phyloP scores from a whole-genome alignment of 1,140 invertebrate species.

The Lamellibrachia luymesi region DNA sequence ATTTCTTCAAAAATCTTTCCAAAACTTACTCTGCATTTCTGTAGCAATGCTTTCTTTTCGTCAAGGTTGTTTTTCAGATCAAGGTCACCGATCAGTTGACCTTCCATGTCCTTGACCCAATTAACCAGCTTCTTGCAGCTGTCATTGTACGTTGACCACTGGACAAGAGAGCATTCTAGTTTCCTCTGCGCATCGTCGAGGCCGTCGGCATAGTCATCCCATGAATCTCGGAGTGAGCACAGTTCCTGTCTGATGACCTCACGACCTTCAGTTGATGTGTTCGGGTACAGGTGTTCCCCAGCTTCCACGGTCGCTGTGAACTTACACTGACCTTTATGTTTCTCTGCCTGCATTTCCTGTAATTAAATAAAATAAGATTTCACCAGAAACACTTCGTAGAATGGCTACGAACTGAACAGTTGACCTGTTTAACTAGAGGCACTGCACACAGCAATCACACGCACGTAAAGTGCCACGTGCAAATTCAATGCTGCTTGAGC shows the following conservation, averaged over 20 bases:
- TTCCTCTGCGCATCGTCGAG: constrained; percentile 83
- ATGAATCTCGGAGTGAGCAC: constrained; percentile 74
- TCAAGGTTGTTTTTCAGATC: constrained; percentile 85
- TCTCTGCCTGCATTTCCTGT: constrained; percentile 22
- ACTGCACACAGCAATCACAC: no score
- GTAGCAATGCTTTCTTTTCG: constrained; percentile 90
- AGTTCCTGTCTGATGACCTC: constrained; percentile 81
- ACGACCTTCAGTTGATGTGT: constrained; percentile 80
- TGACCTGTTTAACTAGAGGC: no score
- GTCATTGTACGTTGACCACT: constrained; percentile 54
- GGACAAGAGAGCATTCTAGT: constrained; percentile 68
- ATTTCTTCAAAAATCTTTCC: background rate
- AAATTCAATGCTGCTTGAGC: no score
- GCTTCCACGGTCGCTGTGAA: constrained; percentile 79
- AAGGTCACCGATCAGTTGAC: constrained; percentile 83
- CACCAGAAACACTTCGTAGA: no score
- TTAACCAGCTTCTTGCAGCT: constrained; percentile 78
- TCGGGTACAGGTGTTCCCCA: constrained; percentile 83
- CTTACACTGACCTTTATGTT: constrained; percentile 9
- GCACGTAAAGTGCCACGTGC: no score
- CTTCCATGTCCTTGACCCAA: constrained; percentile 89
- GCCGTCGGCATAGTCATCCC: constrained; percentile 80
- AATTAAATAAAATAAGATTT: background rate
- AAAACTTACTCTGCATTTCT: constrained; percentile 78
- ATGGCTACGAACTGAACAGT: no score